Percentiles rank a stretch among this genome's conserved stretches.
phyloP scores from a whole-genome alignment of 2,113 vertebrate genomes.

The Triplophysa dalaica region DNA sequence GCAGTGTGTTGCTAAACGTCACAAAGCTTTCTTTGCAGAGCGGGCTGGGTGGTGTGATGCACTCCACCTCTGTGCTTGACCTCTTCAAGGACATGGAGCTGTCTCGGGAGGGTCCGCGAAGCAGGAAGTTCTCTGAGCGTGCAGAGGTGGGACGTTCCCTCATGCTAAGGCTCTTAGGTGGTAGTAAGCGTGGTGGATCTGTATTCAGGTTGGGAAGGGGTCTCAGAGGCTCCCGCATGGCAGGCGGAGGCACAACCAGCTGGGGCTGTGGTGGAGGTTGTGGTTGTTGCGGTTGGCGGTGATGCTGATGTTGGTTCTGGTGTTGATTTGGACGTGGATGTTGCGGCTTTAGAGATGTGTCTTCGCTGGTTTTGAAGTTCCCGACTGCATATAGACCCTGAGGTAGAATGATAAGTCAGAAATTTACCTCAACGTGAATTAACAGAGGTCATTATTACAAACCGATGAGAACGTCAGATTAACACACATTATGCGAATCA shows the following conservation, averaged over 20 bases:
- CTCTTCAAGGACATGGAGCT: conserved; percentile 82
- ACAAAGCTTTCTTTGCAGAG: conserved; percentile 88
- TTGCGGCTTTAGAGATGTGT: conserved; percentile 64
- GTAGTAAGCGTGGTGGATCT: conserved; percentile 83
- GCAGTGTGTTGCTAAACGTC: conserved; percentile 96
- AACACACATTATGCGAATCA: not conserved
- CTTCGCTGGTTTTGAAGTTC: conserved; percentile 92
- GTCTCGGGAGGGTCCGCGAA: conserved; percentile 80
- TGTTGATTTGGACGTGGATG: conserved; percentile 59
- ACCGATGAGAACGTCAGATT: not conserved
- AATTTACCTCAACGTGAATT: not conserved
- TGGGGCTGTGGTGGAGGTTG: conserved; percentile 46
- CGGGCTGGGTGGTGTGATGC: conserved; percentile 83
- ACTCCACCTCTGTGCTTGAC: conserved; percentile 83
- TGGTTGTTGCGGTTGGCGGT: conserved; percentile 33
- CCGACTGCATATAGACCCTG: conserved; percentile 95
- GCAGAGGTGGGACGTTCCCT: conserved; percentile 78
- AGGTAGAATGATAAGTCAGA: not conserved
- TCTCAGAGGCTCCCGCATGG: conserved; percentile 77
- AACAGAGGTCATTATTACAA: conserved; percentile 3
- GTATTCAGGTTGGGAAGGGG: conserved; percentile 87
- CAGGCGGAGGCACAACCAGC: conserved; percentile 37
- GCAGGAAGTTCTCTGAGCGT: conserved; percentile 83
- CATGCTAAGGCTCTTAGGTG: conserved; percentile 81
- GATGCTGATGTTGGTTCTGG: not conserved